Conservation (phyloP, 2,113 vertebrate genomes). For the Loxodonta africana region DNA sequence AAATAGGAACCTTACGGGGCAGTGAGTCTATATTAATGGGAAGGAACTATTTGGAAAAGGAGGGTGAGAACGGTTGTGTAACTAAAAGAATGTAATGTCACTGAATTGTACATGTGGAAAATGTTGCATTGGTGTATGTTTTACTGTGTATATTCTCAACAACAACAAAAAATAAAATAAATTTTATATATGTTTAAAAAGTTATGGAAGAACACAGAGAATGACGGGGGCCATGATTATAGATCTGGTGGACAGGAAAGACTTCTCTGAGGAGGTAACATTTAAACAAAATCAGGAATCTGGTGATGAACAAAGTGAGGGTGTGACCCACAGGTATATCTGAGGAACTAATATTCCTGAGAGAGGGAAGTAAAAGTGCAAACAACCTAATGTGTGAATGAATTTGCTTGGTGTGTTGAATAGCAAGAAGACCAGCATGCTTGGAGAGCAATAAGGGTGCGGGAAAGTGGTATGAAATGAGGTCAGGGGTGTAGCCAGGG, state of each 20-base stretch:
- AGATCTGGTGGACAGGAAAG: background rate
- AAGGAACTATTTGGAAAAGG: too few species aligned
- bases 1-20: too few species aligned
- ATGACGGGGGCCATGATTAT: background rate
- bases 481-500: background rate
- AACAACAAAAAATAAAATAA: too few species aligned
- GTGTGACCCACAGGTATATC: accelerated
- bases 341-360: background rate
- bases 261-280: background rate
- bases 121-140: too few species aligned
- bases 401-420: background rate
- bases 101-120: too few species aligned
- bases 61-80: too few species aligned
- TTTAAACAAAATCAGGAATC: background rate
- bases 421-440: background rate
- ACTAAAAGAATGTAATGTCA: too few species aligned
- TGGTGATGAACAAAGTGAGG: background rate
- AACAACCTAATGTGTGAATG: background rate
- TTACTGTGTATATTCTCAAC: too few species aligned
- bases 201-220: background rate
- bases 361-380: background rate
- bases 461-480: background rate
- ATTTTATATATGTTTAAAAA: background rate
- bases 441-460: background rate
- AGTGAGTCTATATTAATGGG: too few species aligned